Conservation (phyloP, 1,140 invertebrate genomes). For the Heliconius hermathena region DNA sequence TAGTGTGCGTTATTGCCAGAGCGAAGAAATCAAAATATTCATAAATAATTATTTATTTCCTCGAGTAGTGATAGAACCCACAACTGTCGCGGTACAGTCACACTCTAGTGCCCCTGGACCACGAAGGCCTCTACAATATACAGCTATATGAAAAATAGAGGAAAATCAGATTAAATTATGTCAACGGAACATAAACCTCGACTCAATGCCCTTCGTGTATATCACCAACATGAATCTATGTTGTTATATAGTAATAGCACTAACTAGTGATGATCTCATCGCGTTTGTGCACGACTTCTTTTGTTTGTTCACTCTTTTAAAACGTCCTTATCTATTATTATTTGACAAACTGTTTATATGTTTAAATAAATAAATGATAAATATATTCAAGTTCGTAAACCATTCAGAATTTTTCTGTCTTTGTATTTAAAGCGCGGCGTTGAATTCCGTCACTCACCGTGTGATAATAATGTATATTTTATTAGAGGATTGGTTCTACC, state of each 20-base stretch:
- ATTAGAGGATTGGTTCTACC: too few relatives aligned
- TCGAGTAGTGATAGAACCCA: too few relatives aligned
- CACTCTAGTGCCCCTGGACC: too few relatives aligned
- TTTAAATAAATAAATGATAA: too few relatives aligned
- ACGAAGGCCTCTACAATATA: too few relatives aligned
- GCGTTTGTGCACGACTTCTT: conserved; percentile 63
- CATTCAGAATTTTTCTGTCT: background rate
- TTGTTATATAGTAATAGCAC: conserved; percentile 39
- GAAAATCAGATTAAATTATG: conserved; percentile 14
- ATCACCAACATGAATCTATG: conserved; percentile 5
- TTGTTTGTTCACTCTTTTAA: conserved; percentile 29
- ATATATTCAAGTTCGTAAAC: background rate
- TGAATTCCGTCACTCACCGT: too few relatives aligned
- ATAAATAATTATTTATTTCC: too few relatives aligned
- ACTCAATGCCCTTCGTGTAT: conserved; percentile 3
- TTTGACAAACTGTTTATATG: background rate
- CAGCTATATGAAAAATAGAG: background rate
- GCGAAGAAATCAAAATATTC: too few relatives aligned
- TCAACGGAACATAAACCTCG: conserved; percentile 4
- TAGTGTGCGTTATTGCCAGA: too few relatives aligned
- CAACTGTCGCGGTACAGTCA: too few relatives aligned
- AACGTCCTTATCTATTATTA: conserved; percentile 9
- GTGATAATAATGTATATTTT: too few relatives aligned
- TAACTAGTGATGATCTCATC: conserved; percentile 58
- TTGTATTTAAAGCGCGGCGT: too few relatives aligned